These are phyloP conservation scores for Girardinus metallicus DNA, from an alignment of 2,797 vertebrate genomes.

Conservation along the genomic window DNA sequence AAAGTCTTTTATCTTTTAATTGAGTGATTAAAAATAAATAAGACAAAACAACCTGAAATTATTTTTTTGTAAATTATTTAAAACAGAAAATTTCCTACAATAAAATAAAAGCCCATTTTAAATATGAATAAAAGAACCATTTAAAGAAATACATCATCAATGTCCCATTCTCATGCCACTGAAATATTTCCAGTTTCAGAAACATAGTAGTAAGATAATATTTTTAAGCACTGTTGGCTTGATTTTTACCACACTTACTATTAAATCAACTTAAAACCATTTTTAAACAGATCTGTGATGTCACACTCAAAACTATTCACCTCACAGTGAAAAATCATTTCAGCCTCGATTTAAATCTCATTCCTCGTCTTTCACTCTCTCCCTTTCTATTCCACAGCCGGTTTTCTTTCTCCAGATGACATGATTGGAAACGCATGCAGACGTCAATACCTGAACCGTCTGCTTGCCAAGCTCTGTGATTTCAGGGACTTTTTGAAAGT, in stretches of 20 bases:
- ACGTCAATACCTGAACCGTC: conserved; percentile 43
- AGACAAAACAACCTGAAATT: not conserved
- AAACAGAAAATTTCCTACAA: not conserved
- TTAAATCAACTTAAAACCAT: not conserved
- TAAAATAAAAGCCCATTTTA: not conserved
- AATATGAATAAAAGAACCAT: not conserved
- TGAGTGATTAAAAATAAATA: not conserved
- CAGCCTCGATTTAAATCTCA: not conserved
- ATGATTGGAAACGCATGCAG: conserved; percentile 21
- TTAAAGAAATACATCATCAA: not conserved
- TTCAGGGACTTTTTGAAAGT: conserved; percentile 32
- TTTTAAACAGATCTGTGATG: not conserved
- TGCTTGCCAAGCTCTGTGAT: conserved; percentile 6
- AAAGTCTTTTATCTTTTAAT: not conserved
- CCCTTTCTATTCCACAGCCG: not conserved
- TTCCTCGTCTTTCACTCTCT: not conserved
- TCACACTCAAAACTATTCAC: conserved; percentile 10
- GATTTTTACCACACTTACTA: not conserved
- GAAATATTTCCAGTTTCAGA: not conserved
- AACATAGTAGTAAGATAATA: not conserved
- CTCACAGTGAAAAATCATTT: conserved; percentile 2
- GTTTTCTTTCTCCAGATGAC: not conserved
- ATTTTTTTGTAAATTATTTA: not conserved
- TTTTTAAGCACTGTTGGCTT: not conserved
- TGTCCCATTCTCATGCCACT: not conserved